phyloP scores from a whole-genome alignment of 2,888 invertebrate species.

The Chalcosyrphus nemorum region DNA sequence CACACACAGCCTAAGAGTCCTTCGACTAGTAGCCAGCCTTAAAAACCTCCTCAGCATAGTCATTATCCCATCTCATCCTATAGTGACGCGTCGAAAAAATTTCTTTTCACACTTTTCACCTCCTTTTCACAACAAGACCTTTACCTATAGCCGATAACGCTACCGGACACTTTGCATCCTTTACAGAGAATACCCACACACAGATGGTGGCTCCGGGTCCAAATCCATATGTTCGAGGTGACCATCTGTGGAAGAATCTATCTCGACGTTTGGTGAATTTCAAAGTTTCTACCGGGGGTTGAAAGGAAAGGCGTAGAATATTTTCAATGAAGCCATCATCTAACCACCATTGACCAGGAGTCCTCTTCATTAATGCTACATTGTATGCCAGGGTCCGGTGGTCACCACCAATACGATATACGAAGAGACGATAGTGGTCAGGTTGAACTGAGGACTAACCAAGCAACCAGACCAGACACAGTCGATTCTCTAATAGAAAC shows the following conservation, averaged over 20 bases:
- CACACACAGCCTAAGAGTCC: conserved; percentile 41
- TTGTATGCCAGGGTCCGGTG: conserved; percentile 63
- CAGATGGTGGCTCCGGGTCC: background rate
- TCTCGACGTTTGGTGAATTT: background rate
- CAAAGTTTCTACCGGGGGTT: conserved; percentile 15
- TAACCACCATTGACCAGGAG: conserved; percentile 61
- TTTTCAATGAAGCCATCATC: conserved; percentile 68
- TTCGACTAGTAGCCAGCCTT: background rate
- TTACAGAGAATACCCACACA: conserved; percentile 17
- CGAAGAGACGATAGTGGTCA: conserved; percentile 42
- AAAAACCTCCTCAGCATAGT: conserved; percentile 46
- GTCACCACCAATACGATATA: conserved; percentile 35
- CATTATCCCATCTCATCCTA: conserved; percentile 42
- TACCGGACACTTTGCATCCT: conserved; percentile 53
- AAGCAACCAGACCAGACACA: conserved; percentile 48
- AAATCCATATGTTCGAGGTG: conserved; percentile 30
- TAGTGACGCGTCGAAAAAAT: conserved; percentile 2
- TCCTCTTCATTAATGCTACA: conserved; percentile 70
- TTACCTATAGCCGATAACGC: conserved; percentile 9
- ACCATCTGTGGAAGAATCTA: conserved; percentile 40
- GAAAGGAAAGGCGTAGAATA: conserved; percentile 5
- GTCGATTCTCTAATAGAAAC: conserved; percentile 67
- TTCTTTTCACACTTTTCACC: conserved; percentile 58
- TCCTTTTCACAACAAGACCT: conserved; percentile 39
- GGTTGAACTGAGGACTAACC: conserved; percentile 45